Percentiles rank a stretch among this genome's conserved stretches.
Evolutionary conservation across 2,113 vertebrate species (phyloP).

Genomic region (Notarius quadriscutis): DNA sequence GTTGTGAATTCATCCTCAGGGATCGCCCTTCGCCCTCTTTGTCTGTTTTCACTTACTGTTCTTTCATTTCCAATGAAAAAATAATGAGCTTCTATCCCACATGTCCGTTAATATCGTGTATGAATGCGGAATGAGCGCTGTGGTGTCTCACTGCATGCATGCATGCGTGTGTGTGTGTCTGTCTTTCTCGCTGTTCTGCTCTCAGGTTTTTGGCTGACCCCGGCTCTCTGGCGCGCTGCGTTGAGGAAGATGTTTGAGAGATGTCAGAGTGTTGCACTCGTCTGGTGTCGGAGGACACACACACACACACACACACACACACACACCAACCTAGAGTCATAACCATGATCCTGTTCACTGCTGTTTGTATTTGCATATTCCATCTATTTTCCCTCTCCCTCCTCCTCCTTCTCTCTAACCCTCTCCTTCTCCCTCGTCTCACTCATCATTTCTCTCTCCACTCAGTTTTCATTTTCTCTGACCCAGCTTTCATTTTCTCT

Average conservation of each 20-base stretch:
- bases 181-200: not conserved
- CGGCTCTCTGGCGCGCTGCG: not conserved
- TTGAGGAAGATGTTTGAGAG: slow-evolving; percentile 34
- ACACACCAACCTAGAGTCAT: slow-evolving; percentile 29
- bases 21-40: slow-evolving; percentile 11
- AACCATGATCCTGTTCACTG: slow-evolving; percentile 44
- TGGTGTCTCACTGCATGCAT: not conserved
- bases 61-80: slow-evolving; percentile 46
- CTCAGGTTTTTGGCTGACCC: slow-evolving; percentile 25
- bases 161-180: slow-evolving; percentile 9
- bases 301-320: slow-evolving; percentile 27
- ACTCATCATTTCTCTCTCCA: not conserved
- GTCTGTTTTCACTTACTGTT: slow-evolving; percentile 25
- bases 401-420: not conserved
- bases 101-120: slow-evolving; percentile 44
- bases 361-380: slow-evolving; percentile 46
- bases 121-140: slow-evolving; percentile 41
- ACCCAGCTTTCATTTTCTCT: slow-evolving; percentile 38
- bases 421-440: slow-evolving; percentile 1
- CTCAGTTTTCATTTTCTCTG: not conserved
- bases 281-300: slow-evolving; percentile 8
- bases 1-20: slow-evolving; percentile 8
- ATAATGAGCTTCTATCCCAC: slow-evolving; percentile 42
- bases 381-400: slow-evolving; percentile 10
- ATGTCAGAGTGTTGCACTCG: not conserved